phyloP scores from a whole-genome alignment of 2,113 vertebrate genomes.

The Puffinus mauretanicus region DNA sequence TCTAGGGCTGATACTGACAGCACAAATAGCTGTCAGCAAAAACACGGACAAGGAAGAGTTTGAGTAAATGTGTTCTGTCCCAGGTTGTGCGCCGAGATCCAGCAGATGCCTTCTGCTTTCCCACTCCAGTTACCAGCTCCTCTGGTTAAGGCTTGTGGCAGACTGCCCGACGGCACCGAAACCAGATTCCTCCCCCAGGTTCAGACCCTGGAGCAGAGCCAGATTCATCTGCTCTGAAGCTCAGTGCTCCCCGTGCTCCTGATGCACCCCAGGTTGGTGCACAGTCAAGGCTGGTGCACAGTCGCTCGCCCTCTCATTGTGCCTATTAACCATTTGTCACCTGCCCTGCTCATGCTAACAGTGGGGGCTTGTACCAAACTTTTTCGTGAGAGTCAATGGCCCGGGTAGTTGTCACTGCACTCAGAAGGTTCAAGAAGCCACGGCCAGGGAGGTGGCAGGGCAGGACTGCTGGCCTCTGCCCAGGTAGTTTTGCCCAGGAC shows the following conservation, averaged over 20 bases:
- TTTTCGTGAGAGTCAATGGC: background rate
- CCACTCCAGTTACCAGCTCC: background rate
- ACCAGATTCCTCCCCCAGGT: background rate
- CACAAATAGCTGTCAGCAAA: background rate
- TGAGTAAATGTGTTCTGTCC: background rate
- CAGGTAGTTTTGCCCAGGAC: background rate
- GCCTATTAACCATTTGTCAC: background rate
- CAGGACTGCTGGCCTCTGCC: background rate
- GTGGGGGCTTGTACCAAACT: background rate
- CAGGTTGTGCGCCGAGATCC: rapidly evolving
- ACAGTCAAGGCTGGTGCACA: background rate
- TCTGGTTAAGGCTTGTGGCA: background rate
- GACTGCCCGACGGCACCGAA: background rate
- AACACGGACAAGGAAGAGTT: background rate
- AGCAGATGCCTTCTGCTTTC: background rate
- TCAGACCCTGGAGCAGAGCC: background rate
- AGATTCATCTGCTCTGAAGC: background rate
- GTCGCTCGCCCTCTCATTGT: background rate
- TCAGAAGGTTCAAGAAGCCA: background rate
- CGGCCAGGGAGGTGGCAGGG: background rate
- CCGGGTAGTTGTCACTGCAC: background rate
- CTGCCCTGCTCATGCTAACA: background rate
- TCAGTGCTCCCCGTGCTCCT: background rate
- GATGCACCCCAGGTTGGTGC: background rate
- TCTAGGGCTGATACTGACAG: background rate